Conservation (phyloP, 2,113 vertebrate species). For the Hippoglossus stenolepis region DNA sequence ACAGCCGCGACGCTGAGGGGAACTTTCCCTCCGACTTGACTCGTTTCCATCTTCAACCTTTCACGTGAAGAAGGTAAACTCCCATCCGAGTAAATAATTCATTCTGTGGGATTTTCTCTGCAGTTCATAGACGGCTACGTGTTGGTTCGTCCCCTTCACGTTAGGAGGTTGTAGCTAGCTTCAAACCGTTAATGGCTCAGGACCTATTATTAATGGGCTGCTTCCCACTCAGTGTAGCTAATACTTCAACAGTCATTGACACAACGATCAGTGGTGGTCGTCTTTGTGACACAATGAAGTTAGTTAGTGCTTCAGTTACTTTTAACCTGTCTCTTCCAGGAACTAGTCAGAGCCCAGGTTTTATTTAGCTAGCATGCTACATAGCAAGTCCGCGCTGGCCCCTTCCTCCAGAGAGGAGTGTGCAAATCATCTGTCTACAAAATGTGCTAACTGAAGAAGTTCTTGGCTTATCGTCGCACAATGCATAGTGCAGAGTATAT, state of each 20-base stretch:
- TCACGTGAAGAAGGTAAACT: not conserved
- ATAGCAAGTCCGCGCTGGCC: not conserved
- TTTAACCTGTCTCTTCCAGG: not conserved
- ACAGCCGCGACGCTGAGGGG: not conserved
- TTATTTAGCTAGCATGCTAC: conserved; percentile 10
- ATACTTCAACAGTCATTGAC: not conserved
- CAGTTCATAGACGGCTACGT: not conserved
- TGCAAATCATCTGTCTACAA: no score
- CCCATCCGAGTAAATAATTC: rapidly evolving
- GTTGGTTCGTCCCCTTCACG: not conserved
- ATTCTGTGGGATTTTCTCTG: not conserved
- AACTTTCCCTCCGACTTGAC: not conserved
- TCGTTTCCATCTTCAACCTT: no score
- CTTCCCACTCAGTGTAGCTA: not conserved
- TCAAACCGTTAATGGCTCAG: not conserved
- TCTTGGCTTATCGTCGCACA: not conserved
- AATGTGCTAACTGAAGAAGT: not conserved
- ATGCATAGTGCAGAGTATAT: not conserved
- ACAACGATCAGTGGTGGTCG: not conserved
- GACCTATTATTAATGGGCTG: not conserved
- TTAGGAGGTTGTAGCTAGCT: conserved; percentile 6
- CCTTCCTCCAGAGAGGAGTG: not conserved
- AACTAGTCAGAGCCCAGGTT: not conserved
- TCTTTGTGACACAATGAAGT: not conserved
- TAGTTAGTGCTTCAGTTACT: not conserved